Evolutionary conservation across 2,797 vertebrate species (phyloP).

Genomic region (Brotogeris chrysoptera): DNA sequence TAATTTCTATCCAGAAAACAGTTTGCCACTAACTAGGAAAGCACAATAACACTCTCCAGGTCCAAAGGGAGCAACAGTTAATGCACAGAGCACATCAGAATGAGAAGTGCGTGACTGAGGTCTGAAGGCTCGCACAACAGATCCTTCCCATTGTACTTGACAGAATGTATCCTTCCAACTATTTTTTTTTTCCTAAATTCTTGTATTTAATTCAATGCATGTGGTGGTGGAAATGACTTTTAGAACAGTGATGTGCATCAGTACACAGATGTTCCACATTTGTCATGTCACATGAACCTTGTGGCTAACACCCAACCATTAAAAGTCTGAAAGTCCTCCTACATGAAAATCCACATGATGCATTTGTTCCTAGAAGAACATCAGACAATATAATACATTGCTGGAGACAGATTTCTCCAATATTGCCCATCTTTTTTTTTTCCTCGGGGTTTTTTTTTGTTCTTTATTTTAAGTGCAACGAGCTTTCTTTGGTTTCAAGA

Average conservation of each 20-base stretch:
- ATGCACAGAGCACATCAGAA: background rate
- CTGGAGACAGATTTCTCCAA: background rate
- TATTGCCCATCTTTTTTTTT: background rate
- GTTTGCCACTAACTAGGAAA: background rate
- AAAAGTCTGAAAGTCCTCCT: slow-evolving; percentile 29
- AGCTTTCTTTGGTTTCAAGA: background rate
- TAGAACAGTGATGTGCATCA: slow-evolving; percentile 31
- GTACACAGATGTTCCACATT: slow-evolving; percentile 64
- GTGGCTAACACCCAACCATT: slow-evolving; percentile 33
- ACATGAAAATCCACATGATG: slow-evolving; percentile 49
- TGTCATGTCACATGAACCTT: slow-evolving; percentile 47
- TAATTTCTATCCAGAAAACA: background rate
- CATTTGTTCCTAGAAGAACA: slow-evolving; percentile 52
- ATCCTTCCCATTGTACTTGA: background rate
- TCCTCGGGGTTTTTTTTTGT: too few species aligned
- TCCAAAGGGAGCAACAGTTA: background rate
- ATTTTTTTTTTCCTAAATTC: slow-evolving; percentile 36
- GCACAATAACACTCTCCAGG: background rate
- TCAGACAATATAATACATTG: background rate
- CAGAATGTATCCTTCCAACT: slow-evolving; percentile 18
- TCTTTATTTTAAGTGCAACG: background rate
- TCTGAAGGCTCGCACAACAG: background rate
- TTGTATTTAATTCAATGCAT: slow-evolving; percentile 55
- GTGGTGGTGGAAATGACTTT: slow-evolving; percentile 35
- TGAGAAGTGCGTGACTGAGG: background rate